These are phyloP conservation scores for Lepidotrigona ventralis DNA, from an alignment of 1,140 invertebrate genomes.

Conservation along the genomic window DNA sequence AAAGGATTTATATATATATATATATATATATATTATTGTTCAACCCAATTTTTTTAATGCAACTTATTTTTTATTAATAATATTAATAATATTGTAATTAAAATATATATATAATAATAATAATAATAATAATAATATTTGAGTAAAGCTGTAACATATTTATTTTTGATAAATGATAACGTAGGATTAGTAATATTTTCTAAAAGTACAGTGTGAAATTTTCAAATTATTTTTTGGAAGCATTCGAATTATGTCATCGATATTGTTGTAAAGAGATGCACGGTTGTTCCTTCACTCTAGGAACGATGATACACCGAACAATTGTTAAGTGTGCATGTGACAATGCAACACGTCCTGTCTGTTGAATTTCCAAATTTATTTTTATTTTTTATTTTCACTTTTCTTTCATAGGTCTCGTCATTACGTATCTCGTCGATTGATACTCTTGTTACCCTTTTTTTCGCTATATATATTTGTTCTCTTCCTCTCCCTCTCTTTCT, in stretches of 20 bases:
- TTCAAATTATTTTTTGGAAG: slow-evolving; percentile 24
- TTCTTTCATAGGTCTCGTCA: slow-evolving; percentile 41
- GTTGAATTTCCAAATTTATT: slow-evolving; percentile 48
- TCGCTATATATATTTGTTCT: slow-evolving; percentile 9
- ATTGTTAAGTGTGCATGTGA: slow-evolving; percentile 52
- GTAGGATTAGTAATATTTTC: slow-evolving; percentile 17
- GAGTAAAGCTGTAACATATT: not conserved
- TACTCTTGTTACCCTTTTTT: slow-evolving; percentile 19
- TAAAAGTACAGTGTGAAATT: slow-evolving; percentile 31
- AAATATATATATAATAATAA: not conserved
- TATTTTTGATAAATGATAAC: slow-evolving; percentile 17
- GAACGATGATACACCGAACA: slow-evolving; percentile 43
- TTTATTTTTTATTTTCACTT: not conserved
- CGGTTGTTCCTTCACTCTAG: slow-evolving; percentile 44
- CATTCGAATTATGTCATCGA: slow-evolving; percentile 28
- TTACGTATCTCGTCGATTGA: not conserved
- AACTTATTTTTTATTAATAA: not conserved
- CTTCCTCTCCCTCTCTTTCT: not conserved
- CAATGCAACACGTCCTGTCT: slow-evolving; percentile 44
- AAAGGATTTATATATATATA: not conserved
- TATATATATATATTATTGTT: not conserved
- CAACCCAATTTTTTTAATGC: not conserved
- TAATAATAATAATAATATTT: not conserved
- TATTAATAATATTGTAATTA: not conserved
- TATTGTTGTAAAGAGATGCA: slow-evolving; percentile 38